phyloP scores from a whole-genome alignment of 2,888 invertebrate genomes.

The Stratiomys singularior region DNA sequence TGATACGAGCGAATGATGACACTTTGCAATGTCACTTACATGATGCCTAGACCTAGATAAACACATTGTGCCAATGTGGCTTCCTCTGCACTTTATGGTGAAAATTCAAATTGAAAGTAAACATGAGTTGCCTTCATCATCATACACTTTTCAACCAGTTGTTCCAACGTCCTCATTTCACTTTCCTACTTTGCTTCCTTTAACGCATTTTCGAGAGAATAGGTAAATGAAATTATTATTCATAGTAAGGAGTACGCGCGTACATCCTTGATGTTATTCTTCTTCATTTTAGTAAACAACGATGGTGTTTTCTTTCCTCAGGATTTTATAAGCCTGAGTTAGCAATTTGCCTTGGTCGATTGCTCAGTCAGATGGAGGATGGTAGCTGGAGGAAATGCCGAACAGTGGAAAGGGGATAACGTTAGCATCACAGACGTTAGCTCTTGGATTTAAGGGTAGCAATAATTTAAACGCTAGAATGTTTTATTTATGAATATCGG shows the following conservation, averaged over 20 bases:
- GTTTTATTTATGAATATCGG: no score
- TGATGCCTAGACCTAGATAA: conserved; percentile 10
- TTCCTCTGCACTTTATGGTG: not conserved
- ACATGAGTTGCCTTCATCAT: not conserved
- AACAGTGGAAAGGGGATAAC: no score
- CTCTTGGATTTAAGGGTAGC: no score
- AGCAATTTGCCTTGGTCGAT: no score
- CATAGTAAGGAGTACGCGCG: not conserved
- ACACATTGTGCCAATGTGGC: not conserved
- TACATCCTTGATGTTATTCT: conserved; percentile 15
- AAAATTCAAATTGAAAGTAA: conserved; percentile 40
- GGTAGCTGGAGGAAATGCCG: no score
- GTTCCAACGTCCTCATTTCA: not conserved
- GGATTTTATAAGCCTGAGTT: not conserved
- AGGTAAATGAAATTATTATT: conserved; percentile 28
- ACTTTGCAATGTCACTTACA: not conserved
- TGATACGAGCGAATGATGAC: not conserved
- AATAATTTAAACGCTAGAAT: no score
- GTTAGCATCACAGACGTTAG: no score
- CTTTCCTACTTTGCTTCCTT: not conserved
- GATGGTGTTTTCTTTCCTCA: not conserved
- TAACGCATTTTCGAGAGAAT: not conserved
- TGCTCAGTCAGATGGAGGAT: no score
- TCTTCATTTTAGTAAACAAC: conserved; percentile 17
- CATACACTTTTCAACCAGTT: not conserved